Evolutionary conservation across 1,140 invertebrate genomes (phyloP).

Genomic region (Leguminivora glycinivorella): DNA sequence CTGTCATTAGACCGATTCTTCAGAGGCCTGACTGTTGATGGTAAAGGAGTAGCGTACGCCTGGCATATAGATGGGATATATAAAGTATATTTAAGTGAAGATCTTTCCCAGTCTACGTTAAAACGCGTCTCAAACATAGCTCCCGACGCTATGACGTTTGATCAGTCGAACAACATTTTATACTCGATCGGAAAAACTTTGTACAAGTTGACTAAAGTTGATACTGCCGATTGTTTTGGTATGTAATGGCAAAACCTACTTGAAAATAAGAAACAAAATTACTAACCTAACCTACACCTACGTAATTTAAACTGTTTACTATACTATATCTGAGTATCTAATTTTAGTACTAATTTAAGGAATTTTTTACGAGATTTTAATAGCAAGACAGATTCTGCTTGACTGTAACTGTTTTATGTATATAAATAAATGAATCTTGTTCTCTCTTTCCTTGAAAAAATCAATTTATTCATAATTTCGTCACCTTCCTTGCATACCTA

Average conservation of each 20-base stretch:
- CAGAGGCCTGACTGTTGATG: slow-evolving; percentile 60
- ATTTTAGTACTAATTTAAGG: no score
- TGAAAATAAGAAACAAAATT: no score
- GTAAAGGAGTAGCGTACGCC: slow-evolving; percentile 53
- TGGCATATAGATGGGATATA: slow-evolving; percentile 72
- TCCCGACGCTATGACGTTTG: slow-evolving; percentile 62
- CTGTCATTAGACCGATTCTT: slow-evolving; percentile 61
- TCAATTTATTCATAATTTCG: no score
- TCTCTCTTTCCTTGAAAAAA: no score
- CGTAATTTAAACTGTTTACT: no score
- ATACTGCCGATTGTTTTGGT: slow-evolving; percentile 31
- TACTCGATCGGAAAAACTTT: slow-evolving; percentile 54
- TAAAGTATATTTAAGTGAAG: slow-evolving; percentile 50
- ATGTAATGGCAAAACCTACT: not conserved
- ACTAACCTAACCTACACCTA: no score
- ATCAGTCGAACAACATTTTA: slow-evolving; percentile 65
- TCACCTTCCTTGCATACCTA: no score
- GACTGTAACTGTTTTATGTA: no score
- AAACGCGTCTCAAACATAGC: slow-evolving; percentile 48
- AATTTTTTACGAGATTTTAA: no score
- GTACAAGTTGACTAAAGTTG: slow-evolving; percentile 47
- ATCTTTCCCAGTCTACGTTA: slow-evolving; percentile 49
- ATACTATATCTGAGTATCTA: no score
- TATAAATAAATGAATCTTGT: no score
- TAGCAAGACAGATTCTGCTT: no score